Percentiles rank a stretch among this genome's conserved stretches.
phyloP scores from a whole-genome alignment of 2,113 vertebrate species.

The Zeus faber region DNA sequence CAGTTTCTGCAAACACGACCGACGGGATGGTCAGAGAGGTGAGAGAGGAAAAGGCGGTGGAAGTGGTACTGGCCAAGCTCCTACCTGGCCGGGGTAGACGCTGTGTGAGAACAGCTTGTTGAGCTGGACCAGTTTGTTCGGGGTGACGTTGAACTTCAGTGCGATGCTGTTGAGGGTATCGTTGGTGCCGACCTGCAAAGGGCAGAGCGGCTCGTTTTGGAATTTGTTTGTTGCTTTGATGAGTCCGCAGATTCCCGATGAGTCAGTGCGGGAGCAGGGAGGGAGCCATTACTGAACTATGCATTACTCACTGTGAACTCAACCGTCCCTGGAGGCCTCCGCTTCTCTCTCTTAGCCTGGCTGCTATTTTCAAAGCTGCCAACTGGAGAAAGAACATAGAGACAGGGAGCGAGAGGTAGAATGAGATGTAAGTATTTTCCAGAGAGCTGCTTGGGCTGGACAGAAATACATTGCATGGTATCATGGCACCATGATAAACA shows the following conservation, averaged over 20 bases:
- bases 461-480: too few species aligned
- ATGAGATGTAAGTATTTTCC: background rate
- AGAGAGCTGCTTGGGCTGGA: too few species aligned
- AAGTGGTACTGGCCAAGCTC: background rate
- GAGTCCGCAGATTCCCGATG: too few species aligned
- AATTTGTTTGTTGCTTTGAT: too few species aligned
- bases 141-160: constrained; percentile 93
- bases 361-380: constrained; percentile 42
- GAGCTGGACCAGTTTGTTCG: constrained; percentile 93
- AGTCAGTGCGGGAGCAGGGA: too few species aligned
- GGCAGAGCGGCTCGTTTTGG: background rate
- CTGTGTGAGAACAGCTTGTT: constrained; percentile 93
- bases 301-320: constrained; percentile 72
- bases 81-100: constrained; percentile 93
- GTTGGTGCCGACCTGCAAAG: constrained; percentile 80
- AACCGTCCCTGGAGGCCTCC: constrained; percentile 69
- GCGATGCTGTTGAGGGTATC: constrained; percentile 94
- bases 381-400: constrained; percentile 33
- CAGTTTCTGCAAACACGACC: constrained; percentile 76
- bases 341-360: constrained; percentile 66
- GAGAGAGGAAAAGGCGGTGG: background rate
- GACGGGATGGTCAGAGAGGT: background rate
- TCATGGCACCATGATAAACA: too few species aligned
- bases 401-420: background rate
- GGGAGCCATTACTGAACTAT: too few species aligned